phyloP scores from a whole-genome alignment of 2,797 vertebrate genomes.

The Lacerta bilineata region DNA sequence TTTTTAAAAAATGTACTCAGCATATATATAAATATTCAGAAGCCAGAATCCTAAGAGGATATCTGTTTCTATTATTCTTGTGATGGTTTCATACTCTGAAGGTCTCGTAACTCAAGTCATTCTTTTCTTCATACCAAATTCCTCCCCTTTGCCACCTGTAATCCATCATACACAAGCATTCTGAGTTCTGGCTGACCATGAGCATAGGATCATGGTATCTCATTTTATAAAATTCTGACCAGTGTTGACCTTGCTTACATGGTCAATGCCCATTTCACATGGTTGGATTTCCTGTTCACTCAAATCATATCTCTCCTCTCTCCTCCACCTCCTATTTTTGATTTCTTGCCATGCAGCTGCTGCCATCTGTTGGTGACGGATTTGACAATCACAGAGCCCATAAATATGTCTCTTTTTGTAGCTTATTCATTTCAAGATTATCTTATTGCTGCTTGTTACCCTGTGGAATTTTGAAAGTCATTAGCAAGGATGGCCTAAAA shows the following conservation, averaged over 20 bases:
- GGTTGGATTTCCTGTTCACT: neutral
- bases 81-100: neutral
- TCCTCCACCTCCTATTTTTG: neutral
- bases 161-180: neutral
- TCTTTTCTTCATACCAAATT: neutral
- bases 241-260: neutral
- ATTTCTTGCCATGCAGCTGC: slow-evolving; percentile 33
- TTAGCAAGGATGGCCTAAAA: slow-evolving; percentile 15
- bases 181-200: neutral
- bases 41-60: neutral
- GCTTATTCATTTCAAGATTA: neutral
- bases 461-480: neutral
- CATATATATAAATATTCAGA: fast-evolving
- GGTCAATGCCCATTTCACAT: neutral
- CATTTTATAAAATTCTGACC: neutral
- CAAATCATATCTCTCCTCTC: fast-evolving
- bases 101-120: neutral
- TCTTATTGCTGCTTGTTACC: neutral
- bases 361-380: slow-evolving; percentile 70
- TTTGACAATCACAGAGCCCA: neutral
- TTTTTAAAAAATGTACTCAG: neutral
- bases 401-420: slow-evolving; percentile 5
- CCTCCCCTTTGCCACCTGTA: neutral
- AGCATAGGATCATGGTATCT: neutral
- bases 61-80: neutral